These are phyloP conservation scores for Alauda arvensis DNA, from an alignment of 2,797 vertebrate species.

Conservation along the genomic window DNA sequence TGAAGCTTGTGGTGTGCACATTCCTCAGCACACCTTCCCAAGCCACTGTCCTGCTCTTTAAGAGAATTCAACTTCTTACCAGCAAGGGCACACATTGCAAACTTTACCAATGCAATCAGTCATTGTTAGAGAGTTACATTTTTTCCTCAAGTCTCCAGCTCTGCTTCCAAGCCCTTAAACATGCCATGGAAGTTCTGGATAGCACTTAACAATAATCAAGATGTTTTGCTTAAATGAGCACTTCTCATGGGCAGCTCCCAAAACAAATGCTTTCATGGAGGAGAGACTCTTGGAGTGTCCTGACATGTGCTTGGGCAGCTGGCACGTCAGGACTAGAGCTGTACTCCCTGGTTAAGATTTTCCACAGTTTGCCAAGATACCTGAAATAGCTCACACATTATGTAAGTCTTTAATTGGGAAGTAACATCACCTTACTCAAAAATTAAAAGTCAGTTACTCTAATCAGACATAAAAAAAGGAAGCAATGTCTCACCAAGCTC, in stretches of 20 bases:
- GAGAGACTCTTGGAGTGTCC: neutral
- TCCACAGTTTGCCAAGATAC: neutral
- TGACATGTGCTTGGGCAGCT: neutral
- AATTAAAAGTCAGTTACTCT: neutral
- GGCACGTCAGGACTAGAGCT: neutral
- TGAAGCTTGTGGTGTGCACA: rapidly evolving
- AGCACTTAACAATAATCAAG: neutral
- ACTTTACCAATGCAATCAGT: neutral
- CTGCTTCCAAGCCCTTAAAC: neutral
- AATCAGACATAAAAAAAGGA: neutral
- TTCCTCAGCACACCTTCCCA: neutral
- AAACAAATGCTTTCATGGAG: neutral
- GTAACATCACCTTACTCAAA: neutral
- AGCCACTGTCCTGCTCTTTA: neutral
- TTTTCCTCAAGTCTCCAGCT: neutral
- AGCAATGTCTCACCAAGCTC: neutral
- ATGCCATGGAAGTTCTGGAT: neutral
- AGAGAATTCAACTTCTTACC: neutral
- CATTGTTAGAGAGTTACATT: neutral
- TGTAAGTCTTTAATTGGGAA: neutral
- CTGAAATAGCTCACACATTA: neutral
- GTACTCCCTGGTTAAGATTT: neutral
- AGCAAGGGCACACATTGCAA: neutral
- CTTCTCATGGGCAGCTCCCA: neutral
- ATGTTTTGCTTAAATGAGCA: neutral